Evolutionary conservation across 2,113 vertebrate genomes (phyloP), one percentile per base, ranked within the genome.

Genomic region (Eudyptes chrysolophus): DNA sequence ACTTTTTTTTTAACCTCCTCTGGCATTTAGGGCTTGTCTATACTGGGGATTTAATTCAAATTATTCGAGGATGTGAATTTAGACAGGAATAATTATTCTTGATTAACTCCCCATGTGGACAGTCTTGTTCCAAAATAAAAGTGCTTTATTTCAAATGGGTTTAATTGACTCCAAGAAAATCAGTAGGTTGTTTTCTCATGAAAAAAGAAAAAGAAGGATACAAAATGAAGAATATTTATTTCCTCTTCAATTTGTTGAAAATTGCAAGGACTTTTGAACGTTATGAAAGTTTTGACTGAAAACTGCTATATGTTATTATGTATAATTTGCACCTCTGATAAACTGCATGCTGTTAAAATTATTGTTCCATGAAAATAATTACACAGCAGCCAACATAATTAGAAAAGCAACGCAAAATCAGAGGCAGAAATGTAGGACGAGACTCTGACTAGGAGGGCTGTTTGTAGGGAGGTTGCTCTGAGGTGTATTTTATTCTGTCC

Each of bases 361-460:
- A 96, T 93, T 96, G 93, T 97, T 97, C 96, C 97, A 97, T 96
- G 93, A 94, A 97, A 97, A 97, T 97, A 97, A 96, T 97, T 95
- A 97, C 93, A 95, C 81, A 95, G 87, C 69, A 96, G 92, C 94
- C 93, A 95, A 92, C 84, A 72, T 94, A 97, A 97, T 97, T 97
- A 97, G 94, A 94, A 89, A 93, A 96, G 89, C 57, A 89, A 76
- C 0, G 0, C 46, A 94, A 93, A 97, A 86, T 80, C 68, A 74
- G 91, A 91, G 90, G 70, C 88, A 88, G 78, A 96, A 94, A 93
- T 80, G n/a, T 77, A 78, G 90, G 81, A 80, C 0, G 3, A 93
- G 54, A 10, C n/a, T 89, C 74, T 84, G 65, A n/a, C 54, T 89
- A 49, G 62, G 30, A 88, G 76, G 52, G 68, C 27, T 95, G 40